phyloP scores from a whole-genome alignment of 64 coral and sea anemone genomes.

The Dendrophyllia cribrosa region DNA sequence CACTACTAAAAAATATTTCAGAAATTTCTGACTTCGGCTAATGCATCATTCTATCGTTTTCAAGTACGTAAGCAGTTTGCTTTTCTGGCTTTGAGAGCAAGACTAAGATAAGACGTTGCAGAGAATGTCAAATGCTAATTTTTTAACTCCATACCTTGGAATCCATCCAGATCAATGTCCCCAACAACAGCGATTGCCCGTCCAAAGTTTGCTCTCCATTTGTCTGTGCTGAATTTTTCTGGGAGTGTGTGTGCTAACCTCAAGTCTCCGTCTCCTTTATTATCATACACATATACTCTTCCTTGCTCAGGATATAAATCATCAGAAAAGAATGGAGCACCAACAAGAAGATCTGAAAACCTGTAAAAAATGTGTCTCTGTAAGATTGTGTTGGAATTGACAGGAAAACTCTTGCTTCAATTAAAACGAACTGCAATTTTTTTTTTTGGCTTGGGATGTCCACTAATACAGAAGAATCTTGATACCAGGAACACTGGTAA shows the following conservation, averaged over 20 bases:
- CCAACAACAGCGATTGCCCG: constrained; percentile 75
- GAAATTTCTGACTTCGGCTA: too few relatives aligned
- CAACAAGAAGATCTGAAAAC: constrained; percentile 82
- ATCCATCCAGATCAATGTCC: constrained; percentile 90
- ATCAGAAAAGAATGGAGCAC: constrained; percentile 86
- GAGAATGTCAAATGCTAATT: too few relatives aligned
- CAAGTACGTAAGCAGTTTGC: too few relatives aligned
- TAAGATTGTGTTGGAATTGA: background rate
- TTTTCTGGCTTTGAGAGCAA: too few relatives aligned
- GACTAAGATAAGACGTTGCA: too few relatives aligned
- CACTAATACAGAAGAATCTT: too few relatives aligned
- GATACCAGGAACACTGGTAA: too few relatives aligned
- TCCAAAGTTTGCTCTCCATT: constrained; percentile 77
- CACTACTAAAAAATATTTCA: too few relatives aligned
- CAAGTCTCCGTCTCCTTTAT: constrained; percentile 63
- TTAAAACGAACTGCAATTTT: too few relatives aligned
- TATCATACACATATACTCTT: constrained; percentile 85
- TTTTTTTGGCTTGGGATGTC: too few relatives aligned
- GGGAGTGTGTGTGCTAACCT: constrained; percentile 39
- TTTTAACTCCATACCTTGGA: constrained; percentile 61
- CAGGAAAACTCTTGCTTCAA: too few relatives aligned
- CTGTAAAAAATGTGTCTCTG: background rate
- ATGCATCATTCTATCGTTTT: too few relatives aligned
- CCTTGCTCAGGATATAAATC: constrained; percentile 63
- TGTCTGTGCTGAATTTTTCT: background rate